Percentiles rank a stretch among this genome's conserved stretches.
Evolutionary conservation across 2,113 vertebrate species (phyloP).

Genomic region (Puntigrus tetrazona): DNA sequence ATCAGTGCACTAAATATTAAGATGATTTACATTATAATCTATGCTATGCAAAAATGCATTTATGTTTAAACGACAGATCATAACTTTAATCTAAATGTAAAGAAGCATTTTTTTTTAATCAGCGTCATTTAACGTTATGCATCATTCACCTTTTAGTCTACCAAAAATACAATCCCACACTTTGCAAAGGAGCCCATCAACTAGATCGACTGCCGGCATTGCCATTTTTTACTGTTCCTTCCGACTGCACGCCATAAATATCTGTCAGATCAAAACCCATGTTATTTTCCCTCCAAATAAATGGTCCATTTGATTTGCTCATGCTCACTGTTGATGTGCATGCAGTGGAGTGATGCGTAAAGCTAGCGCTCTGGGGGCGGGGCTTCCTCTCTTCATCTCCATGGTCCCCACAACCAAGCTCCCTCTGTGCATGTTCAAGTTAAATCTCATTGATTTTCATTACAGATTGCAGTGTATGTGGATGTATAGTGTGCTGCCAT

Average conservation of each 20-base stretch:
- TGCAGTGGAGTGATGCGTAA: background rate
- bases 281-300: conserved; percentile 60
- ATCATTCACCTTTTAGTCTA: background rate
- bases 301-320: conserved; percentile 56
- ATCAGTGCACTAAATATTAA: background rate
- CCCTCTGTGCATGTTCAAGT: conserved; percentile 43
- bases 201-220: background rate
- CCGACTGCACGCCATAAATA: conserved; percentile 49
- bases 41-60: background rate
- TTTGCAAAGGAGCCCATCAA: conserved; percentile 38
- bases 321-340: background rate
- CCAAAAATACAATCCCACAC: conserved; percentile 37
- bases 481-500: conserved; percentile 31
- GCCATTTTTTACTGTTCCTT: conserved; percentile 13
- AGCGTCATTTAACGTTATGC: background rate
- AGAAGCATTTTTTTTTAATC: conserved; percentile 39
- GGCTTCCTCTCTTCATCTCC: conserved; percentile 7
- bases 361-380: conserved; percentile 27
- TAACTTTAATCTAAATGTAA: no score
- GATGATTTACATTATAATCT: background rate
- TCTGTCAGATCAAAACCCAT: conserved; percentile 52
- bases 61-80: background rate
- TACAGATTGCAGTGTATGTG: conserved; percentile 53
- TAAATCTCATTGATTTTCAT: conserved; percentile 57
- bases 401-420: conserved; percentile 43